phyloP scores from a whole-genome alignment of 92 coral and sea anemone species.

The Umimayanthus kanabou region DNA sequence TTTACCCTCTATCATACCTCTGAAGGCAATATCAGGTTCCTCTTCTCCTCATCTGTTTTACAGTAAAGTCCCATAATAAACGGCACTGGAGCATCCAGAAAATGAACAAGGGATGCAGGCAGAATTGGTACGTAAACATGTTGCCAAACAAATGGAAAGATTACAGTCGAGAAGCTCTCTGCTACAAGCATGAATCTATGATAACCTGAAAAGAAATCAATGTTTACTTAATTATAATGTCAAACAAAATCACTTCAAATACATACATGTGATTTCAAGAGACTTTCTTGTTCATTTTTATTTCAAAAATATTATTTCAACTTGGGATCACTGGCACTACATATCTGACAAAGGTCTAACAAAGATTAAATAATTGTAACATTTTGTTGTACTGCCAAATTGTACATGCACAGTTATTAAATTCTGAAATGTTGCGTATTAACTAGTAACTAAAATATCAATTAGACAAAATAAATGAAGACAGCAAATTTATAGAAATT shows the following conservation, averaged over 20 bases:
- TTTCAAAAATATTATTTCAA: too few species aligned
- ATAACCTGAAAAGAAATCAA: slow-evolving; percentile 58
- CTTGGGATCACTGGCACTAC: too few species aligned
- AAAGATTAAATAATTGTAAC: too few species aligned
- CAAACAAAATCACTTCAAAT: background rate
- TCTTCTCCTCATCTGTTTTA: slow-evolving; percentile 69
- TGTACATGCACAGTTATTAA: too few species aligned
- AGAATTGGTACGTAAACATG: slow-evolving; percentile 98
- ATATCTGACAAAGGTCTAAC: too few species aligned
- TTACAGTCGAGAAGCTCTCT: slow-evolving; percentile 73
- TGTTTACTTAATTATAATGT: too few species aligned
- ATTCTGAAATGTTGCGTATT: too few species aligned
- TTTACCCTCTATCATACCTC: slow-evolving; percentile 53
- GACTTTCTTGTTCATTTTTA: too few species aligned
- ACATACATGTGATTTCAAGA: background rate
- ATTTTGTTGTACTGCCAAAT: too few species aligned
- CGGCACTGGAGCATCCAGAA: slow-evolving; percentile 97
- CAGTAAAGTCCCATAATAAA: slow-evolving; percentile 94
- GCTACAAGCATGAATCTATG: slow-evolving; percentile 95
- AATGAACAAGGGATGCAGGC: slow-evolving; percentile 91
- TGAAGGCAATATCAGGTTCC: slow-evolving; percentile 75
- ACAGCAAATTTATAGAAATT: too few species aligned
- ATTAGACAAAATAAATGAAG: too few species aligned
- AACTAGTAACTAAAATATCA: too few species aligned
- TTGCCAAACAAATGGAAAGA: slow-evolving; percentile 96